Percentiles rank a stretch among this genome's conserved stretches.
phyloP scores from a whole-genome alignment of 53 echinoderm and acorn worm genomes.

The Mesocentrotus franciscanus region DNA sequence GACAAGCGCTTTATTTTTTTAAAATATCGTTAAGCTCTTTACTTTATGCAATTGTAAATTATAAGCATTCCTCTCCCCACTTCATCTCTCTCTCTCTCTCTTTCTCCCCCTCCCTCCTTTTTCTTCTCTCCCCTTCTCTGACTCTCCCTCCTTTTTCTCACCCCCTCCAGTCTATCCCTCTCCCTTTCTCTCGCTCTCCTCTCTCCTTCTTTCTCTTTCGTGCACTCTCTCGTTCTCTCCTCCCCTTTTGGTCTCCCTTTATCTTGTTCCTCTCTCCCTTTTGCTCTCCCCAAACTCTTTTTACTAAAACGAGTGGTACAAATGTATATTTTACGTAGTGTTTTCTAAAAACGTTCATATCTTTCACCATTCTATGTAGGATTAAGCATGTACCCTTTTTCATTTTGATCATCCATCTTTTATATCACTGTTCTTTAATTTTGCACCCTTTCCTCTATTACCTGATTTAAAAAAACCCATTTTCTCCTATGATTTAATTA shows the following conservation, averaged over 20 bases:
- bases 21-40: background rate
- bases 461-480: too few species aligned
- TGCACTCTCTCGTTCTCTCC: background rate
- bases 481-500: too few species aligned
- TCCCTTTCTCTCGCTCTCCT: slow-evolving; percentile 41
- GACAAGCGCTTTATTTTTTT: background rate
- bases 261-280: background rate
- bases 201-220: slow-evolving; percentile 61
- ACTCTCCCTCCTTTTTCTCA: too few species aligned
- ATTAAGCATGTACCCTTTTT: too few species aligned
- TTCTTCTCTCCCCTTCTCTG: too few species aligned
- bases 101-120: background rate
- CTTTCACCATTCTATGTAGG: too few species aligned
- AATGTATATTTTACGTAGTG: too few species aligned
- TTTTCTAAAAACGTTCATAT: too few species aligned
- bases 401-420: too few species aligned
- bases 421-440: too few species aligned
- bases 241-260: background rate
- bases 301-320: too few species aligned
- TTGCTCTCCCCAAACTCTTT: background rate
- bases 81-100: background rate
- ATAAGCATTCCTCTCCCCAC: background rate
- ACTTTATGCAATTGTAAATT: background rate
- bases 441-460: too few species aligned
- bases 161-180: slow-evolving; percentile 5